A percentile compares a stretch with the other conserved stretches of the same genome.
These are phyloP conservation scores for Potamilus streckersoni DNA, from an alignment of 1,140 invertebrate genomes.

Conservation along the genomic window DNA sequence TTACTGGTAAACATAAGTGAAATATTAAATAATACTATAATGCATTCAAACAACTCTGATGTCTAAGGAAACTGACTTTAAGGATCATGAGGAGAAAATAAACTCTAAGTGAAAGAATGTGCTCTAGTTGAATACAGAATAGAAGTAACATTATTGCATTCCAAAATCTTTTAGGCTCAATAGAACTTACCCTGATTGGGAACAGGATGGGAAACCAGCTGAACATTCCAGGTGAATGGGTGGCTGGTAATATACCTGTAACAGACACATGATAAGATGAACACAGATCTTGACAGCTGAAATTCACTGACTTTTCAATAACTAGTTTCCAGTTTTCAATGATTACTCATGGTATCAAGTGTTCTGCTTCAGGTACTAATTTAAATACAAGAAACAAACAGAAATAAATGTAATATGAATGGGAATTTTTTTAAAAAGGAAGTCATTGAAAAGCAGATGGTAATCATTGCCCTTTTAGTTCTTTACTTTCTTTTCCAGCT, in stretches of 20 bases:
- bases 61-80: neutral
- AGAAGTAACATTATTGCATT: neutral
- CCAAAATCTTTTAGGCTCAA: no score
- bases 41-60: neutral
- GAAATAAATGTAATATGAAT: neutral
- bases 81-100: neutral
- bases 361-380: no score
- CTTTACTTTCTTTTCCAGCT: no score
- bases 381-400: neutral
- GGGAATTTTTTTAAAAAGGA: no score
- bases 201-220: conserved; percentile 98
- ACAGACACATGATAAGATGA: neutral
- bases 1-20: neutral
- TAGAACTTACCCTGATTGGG: conserved; percentile 74
- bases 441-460: no score
- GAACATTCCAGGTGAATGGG: conserved; percentile 91
- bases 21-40: neutral
- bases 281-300: neutral
- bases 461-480: no score
- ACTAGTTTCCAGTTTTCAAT: no score
- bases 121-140: neutral
- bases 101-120: neutral
- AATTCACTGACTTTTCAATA: no score
- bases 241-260: conserved; percentile 82
- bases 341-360: no score